Base-by-base conservation (phyloP, 2,888 invertebrate genomes). In the Neria commutata region DNA sequence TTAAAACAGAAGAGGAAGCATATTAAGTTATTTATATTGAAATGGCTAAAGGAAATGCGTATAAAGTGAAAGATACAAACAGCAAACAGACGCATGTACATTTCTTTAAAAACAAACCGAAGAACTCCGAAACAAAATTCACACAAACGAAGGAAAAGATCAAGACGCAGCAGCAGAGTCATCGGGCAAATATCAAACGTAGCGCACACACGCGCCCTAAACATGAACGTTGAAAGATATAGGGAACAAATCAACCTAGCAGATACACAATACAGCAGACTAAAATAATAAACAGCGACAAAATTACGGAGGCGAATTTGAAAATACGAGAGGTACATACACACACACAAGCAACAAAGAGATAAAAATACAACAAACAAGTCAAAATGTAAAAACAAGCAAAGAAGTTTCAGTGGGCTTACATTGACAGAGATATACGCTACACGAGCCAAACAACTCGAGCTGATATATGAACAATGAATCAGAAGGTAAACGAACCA, bases 11-110 rank as follows among this genome's bases (percentile, higher is more conserved):
- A 40, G 49, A 55, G 42, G 4, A 17, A 37, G n/a, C 37, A 26
- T 34, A 55, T 48, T 48, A 55, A 55, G 55, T 49, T 40, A 49
- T 55, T 55, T 55, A 25, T 40, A 55, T 55, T 40, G 49, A 48
- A 55, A 49, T 49, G 40, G 37, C 17, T 34, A 25, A 34, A 19
- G 19, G 42, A 5, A 37, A 37, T 37, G n/a, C n/a, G 8, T 14
- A n/a, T n/a, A n/a, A n/a, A n/a, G n/a, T n/a, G n/a, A n/a, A n/a
- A n/a, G n/a, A n/a, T n/a, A 37, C 37, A 14, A 5, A 37, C 3
- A 37, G 37, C 37, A 37, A n/a, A 14, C 37, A 37, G 37, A 37
- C n/a, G n/a, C n/a, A n/a, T n/a, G n/a, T n/a, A n/a, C n/a, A n/a
- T n/a, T n/a, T n/a, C n/a, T n/a, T n/a, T n/a, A n/a, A 29, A 29